Evolutionary conservation across 2,113 vertebrate genomes (phyloP).

Genomic region (Gorsachius goisagi): DNA sequence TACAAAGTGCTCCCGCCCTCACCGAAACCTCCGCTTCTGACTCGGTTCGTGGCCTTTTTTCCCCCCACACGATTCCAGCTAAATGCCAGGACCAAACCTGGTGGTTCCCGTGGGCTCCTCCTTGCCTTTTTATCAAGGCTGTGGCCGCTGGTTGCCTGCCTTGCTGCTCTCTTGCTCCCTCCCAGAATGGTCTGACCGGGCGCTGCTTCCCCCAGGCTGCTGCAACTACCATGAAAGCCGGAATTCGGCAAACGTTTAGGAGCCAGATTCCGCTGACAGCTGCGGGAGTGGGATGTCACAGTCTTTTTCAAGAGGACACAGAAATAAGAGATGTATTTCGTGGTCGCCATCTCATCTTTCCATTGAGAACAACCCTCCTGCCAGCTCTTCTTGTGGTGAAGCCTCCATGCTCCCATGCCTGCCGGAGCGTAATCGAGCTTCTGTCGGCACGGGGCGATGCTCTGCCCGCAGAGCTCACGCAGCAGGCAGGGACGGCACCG

Average conservation of each 20-base stretch:
- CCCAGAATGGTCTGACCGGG: not conserved
- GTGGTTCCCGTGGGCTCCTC: not conserved
- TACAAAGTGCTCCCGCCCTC: not conserved
- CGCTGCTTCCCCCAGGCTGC: not conserved
- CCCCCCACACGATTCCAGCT: not conserved
- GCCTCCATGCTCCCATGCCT: rapidly evolving
- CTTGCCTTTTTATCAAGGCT: not conserved
- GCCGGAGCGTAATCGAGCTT: not conserved
- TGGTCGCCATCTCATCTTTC: not conserved
- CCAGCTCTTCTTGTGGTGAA: rapidly evolving
- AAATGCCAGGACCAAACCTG: not conserved
- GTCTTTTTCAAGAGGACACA: not conserved
- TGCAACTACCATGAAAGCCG: not conserved
- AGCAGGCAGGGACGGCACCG: not conserved
- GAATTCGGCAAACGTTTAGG: not conserved
- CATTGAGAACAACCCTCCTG: not conserved
- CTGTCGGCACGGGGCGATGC: not conserved
- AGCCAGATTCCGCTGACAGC: not conserved
- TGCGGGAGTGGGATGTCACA: not conserved
- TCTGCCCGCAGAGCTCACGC: not conserved
- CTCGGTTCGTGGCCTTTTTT: not conserved
- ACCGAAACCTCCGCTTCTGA: not conserved
- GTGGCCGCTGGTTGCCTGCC: not conserved
- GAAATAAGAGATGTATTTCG: not conserved
- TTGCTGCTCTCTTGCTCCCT: not conserved